A percentile compares a stretch with the other conserved stretches of the same genome.
Conservation (phyloP, 2,113 vertebrate species). For the Ellobius talpinus region DNA sequence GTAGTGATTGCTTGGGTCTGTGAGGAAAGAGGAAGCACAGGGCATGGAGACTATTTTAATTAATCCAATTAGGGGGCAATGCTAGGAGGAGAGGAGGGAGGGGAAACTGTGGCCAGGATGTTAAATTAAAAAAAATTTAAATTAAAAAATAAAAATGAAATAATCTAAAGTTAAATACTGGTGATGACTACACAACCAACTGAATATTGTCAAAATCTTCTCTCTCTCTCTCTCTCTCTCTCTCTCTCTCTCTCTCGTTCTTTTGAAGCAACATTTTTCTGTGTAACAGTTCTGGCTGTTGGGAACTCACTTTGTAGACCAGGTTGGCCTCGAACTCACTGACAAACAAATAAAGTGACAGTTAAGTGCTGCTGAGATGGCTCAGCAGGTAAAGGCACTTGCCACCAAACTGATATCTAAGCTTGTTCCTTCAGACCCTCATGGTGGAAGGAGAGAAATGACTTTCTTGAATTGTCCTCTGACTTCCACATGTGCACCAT, state of each 20-base stretch:
- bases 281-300: too few species aligned
- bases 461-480: not conserved
- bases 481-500: not conserved
- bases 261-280: too few species aligned
- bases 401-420: not conserved
- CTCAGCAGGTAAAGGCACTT: not conserved
- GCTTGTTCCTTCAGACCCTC: not conserved
- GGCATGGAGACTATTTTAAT: not conserved
- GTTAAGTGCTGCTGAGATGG: not conserved
- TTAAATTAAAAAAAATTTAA: too few species aligned
- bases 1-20: not conserved
- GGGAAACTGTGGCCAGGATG: too few species aligned
- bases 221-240: too few species aligned
- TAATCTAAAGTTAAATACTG: not conserved
- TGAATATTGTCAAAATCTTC: not conserved
- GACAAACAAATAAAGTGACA: not conserved
- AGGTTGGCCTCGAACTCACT: too few species aligned
- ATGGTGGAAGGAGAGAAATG: not conserved
- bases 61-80: not conserved
- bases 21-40: not conserved
- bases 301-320: too few species aligned
- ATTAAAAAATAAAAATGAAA: not conserved
- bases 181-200: not conserved
- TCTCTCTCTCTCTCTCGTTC: too few species aligned
- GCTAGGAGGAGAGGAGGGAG: too few species aligned